phyloP scores from a whole-genome alignment of 2,888 invertebrate genomes.

The Volucella inanis region DNA sequence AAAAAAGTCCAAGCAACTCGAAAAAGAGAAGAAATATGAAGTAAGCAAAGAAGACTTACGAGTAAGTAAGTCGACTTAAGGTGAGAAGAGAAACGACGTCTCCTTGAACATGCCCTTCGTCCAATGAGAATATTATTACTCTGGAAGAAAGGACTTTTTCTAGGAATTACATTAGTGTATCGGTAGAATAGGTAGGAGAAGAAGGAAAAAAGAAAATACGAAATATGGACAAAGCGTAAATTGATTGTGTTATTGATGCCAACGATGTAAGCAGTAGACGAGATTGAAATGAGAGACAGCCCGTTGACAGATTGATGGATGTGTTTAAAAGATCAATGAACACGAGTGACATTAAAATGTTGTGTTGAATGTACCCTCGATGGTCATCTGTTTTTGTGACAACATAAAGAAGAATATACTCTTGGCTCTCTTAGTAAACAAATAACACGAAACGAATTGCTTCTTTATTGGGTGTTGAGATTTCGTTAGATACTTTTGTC shows the following conservation, averaged over 20 bases:
- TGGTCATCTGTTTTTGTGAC: conserved; percentile 64
- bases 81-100: conserved; percentile 25
- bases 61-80: conserved; percentile 9
- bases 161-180: conserved; percentile 51
- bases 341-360: conserved; percentile 59
- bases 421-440: too few species aligned
- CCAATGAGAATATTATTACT: conserved; percentile 44
- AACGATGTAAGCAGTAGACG: conserved; percentile 26
- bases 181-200: neutral
- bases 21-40: conserved; percentile 12
- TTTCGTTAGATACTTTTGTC: too few species aligned
- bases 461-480: too few species aligned
- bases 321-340: conserved; percentile 59
- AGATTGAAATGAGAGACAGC: conserved; percentile 40
- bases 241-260: conserved; percentile 65
- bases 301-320: conserved; percentile 69
- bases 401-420: neutral
- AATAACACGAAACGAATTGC: too few species aligned
- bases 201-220: neutral
- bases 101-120: conserved; percentile 55
- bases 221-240: conserved; percentile 38
- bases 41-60: conserved; percentile 13
- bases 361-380: conserved; percentile 55
- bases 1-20: neutral
- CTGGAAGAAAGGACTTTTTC: conserved; percentile 33